A percentile compares a stretch with the other conserved stretches of the same genome.
These are phyloP conservation scores for Peromyscus eremicus DNA, from an alignment of 2,797 vertebrate genomes.

Conservation along the genomic window DNA sequence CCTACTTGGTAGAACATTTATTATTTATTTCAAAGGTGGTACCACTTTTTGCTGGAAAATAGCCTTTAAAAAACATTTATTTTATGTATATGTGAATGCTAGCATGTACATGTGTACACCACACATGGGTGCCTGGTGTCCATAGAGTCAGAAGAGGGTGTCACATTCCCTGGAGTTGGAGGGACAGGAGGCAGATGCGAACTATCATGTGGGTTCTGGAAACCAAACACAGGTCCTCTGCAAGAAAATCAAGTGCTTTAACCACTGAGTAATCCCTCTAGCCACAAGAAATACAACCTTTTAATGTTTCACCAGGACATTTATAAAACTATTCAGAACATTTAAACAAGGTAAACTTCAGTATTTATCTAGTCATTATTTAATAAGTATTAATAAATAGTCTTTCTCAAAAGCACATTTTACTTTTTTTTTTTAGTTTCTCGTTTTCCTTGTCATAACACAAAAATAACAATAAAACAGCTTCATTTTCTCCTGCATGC, in stretches of 20 bases:
- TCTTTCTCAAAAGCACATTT: background rate
- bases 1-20: background rate
- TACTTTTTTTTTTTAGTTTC: conserved; percentile 14
- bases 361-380: background rate
- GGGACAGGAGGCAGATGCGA: background rate
- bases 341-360: conserved; percentile 11
- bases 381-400: background rate
- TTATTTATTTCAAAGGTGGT: conserved; percentile 40
- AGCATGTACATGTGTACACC: background rate
- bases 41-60: background rate
- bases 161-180: background rate
- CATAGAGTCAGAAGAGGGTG: background rate
- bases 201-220: background rate
- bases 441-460: background rate
- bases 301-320: background rate
- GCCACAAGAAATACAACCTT: background rate
- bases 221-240: background rate
- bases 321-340: conserved; percentile 30
- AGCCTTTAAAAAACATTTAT: background rate
- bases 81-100: background rate
- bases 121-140: background rate
- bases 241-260: background rate
- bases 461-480: background rate
- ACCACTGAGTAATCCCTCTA: background rate
- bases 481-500: background rate